Conservation (phyloP, 2,113 vertebrate species). For the Meles meles region DNA sequence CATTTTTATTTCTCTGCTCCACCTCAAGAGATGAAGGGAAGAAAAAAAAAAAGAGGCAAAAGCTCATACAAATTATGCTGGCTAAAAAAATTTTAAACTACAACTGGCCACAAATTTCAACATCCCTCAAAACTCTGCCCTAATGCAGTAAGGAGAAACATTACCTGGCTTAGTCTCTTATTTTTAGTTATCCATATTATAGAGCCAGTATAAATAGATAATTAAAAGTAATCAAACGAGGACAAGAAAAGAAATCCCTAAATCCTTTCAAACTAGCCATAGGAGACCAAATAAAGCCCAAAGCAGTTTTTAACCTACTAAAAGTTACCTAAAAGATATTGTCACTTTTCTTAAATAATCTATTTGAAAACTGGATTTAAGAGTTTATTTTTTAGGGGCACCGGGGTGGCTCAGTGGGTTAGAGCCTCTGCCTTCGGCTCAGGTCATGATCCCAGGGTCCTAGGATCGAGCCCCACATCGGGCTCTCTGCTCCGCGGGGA, state of each 20-base stretch:
- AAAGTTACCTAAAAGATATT: background rate
- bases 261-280: background rate
- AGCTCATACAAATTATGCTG: background rate
- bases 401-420: too few species aligned
- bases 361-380: background rate
- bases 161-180: background rate
- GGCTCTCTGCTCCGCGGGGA: too few species aligned
- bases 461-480: too few species aligned
- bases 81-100: background rate
- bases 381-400: slow-evolving; percentile 30
- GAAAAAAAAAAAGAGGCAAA: background rate
- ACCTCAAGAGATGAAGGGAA: background rate
- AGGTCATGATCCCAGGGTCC: too few species aligned
- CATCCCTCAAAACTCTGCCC: background rate
- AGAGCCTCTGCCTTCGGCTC: too few species aligned
- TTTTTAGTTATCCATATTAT: background rate
- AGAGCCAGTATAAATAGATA: background rate
- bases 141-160: background rate
- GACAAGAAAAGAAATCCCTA: background rate
- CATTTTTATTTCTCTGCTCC: background rate
- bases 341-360: background rate
- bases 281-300: background rate
- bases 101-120: background rate
- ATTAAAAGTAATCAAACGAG: slow-evolving; percentile 6
- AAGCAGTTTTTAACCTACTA: background rate